A percentile compares a stretch with the other conserved stretches of the same genome.
phyloP scores from a whole-genome alignment of 2,888 invertebrate species.

The Amphipoea lucens region DNA sequence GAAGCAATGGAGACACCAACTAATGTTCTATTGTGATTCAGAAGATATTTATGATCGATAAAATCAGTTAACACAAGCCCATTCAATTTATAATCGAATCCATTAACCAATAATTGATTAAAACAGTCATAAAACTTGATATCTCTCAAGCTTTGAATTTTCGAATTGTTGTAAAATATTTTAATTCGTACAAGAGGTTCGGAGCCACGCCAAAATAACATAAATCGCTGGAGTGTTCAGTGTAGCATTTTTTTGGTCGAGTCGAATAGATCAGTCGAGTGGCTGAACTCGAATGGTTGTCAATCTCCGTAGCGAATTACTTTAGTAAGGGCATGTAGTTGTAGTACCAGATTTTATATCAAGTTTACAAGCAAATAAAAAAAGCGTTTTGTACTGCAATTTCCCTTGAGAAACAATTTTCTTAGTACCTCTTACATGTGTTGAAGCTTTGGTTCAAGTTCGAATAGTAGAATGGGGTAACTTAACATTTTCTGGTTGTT shows the following conservation, averaged over 20 bases:
- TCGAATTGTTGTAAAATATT: slow-evolving; percentile 44
- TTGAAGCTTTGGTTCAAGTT: slow-evolving; percentile 19
- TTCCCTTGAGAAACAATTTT: slow-evolving; percentile 43
- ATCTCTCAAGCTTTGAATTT: slow-evolving; percentile 30
- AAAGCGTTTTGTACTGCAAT: slow-evolving; percentile 13
- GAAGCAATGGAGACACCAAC: slow-evolving; percentile 33
- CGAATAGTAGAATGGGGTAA: neutral
- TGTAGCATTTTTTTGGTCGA: slow-evolving; percentile 49
- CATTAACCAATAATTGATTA: slow-evolving; percentile 55
- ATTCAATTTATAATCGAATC: slow-evolving; percentile 47
- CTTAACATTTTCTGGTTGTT: slow-evolving; percentile 6
- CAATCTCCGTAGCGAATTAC: slow-evolving; percentile 45
- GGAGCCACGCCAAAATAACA: slow-evolving; percentile 34
- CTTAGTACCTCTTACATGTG: slow-evolving; percentile 8
- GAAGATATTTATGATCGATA: slow-evolving; percentile 58
- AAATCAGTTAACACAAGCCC: slow-evolving; percentile 43
- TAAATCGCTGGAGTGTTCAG: slow-evolving; percentile 37
- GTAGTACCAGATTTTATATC: slow-evolving; percentile 35
- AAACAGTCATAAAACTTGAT: slow-evolving; percentile 53
- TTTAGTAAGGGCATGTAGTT: slow-evolving; percentile 36
- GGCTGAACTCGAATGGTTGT: slow-evolving; percentile 56
- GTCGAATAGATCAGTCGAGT: slow-evolving; percentile 51
- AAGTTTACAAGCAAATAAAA: slow-evolving; percentile 47
- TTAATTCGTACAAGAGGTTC: slow-evolving; percentile 34
- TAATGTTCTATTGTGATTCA: slow-evolving; percentile 65